Evolutionary conservation across 2,797 vertebrate species (phyloP), one percentile per base, ranked within the genome.

Genomic region (Bryconaethiops microstoma): DNA sequence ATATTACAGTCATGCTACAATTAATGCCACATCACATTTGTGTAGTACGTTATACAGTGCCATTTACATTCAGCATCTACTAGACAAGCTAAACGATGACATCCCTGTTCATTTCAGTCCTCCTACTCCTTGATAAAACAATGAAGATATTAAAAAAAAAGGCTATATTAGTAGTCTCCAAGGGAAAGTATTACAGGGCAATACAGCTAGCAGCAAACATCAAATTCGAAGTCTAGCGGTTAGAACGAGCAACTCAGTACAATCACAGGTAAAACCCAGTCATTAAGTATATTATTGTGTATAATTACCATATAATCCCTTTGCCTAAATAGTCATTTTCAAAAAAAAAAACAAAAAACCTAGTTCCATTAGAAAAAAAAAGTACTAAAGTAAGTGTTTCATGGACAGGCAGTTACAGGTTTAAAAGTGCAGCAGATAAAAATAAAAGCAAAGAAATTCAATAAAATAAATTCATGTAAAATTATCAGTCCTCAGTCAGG

Each of bases 1-100:
- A 79, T 73, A 78, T 78, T 14, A 39, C 1, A 80, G 65, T 71
- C 76, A 65, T 78, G 71, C 80, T 29, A 17, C 77, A 77, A 70
- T 23, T 79, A 77, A 75, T n/a, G 5, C 54, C 57, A 79, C 21
- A 50, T 79, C 19, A 76, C 65, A 70, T 68, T 39, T 60, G 72
- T 74, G 55, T 10, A 23, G 35, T 42, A 7, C 25, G 52, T 70
- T 60, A 76, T 76, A 73, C 65, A 48, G 39, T 62, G 54, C 52
- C 52, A 29, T 71, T 39, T 64, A 65, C 12, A 65, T 59, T 21
- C 3, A 79, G 52, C 60, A n/a, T 25, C 17, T 17, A 76, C 23
- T 23, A 48, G 52, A 13, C 54, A 77, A 59, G 19, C 45, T 72
- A 74, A 81, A 71, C 55, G 10, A 35, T 77, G 40, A 50, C 45